phyloP scores from a whole-genome alignment of 2,113 vertebrate genomes.

The Myotis yumanensis region DNA sequence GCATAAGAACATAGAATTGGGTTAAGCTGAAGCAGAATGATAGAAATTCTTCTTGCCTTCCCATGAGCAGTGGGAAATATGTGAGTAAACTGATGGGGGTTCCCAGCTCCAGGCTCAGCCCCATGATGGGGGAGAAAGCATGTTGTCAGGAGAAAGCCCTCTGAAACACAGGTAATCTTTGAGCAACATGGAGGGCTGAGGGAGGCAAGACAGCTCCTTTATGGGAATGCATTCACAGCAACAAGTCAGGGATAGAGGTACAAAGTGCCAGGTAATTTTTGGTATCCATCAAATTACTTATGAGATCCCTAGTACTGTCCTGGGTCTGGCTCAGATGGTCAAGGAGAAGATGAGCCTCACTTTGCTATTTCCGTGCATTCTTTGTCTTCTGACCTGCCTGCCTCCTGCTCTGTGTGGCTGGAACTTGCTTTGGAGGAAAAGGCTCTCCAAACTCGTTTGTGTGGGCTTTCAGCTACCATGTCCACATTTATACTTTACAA shows the following conservation, averaged over 20 bases:
- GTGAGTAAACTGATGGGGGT: neutral
- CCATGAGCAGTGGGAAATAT: neutral
- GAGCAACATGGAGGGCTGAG: neutral
- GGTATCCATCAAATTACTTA: neutral
- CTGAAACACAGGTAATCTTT: neutral
- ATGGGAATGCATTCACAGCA: neutral
- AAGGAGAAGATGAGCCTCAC: neutral
- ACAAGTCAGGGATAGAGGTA: neutral
- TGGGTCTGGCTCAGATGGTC: neutral
- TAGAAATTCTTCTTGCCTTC: constrained; percentile 53
- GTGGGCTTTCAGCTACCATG: neutral
- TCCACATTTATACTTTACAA: neutral
- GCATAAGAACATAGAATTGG: constrained; percentile 58
- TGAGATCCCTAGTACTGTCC: neutral
- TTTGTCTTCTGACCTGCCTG: neutral
- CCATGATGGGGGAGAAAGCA: constrained; percentile 46
- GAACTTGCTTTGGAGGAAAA: neutral
- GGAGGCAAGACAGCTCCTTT: neutral
- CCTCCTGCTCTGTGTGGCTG: neutral
- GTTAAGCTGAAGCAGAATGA: constrained; percentile 68
- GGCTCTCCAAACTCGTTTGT: neutral
- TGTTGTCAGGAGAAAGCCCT: neutral
- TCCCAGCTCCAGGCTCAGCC: constrained; percentile 13
- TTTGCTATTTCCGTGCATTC: neutral
- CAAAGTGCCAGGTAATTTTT: neutral